Evolutionary conservation across 2,797 vertebrate species (phyloP).

Genomic region (Mormyrus hasselquistii): DNA sequence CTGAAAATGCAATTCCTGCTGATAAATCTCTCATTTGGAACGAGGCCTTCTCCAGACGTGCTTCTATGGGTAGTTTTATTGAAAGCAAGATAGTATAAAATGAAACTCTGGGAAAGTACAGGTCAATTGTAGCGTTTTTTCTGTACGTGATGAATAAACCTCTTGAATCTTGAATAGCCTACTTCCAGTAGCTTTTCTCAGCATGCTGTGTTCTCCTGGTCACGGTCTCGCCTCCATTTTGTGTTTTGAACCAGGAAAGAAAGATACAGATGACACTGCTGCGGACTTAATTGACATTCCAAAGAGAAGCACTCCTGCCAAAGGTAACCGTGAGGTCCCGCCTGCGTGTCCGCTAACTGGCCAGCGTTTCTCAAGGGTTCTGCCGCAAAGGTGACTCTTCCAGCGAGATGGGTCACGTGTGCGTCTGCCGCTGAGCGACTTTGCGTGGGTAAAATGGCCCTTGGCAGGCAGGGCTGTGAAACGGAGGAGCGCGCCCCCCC

Average conservation of each 20-base stretch:
- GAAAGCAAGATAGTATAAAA: not conserved
- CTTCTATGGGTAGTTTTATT: not conserved
- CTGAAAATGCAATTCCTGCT: not conserved
- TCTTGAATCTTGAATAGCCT: not conserved
- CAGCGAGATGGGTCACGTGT: not conserved
- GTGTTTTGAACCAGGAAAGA: conserved; percentile 66
- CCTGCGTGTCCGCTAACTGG: not conserved
- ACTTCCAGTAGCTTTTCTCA: not conserved
- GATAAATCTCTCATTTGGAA: not conserved
- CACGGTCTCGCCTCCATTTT: not conserved
- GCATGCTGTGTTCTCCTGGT: not conserved
- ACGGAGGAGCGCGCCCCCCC: not conserved
- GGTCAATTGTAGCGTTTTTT: not conserved
- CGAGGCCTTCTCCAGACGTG: not conserved
- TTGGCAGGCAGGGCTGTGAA: not conserved
- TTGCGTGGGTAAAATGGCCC: not conserved
- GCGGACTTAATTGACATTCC: conserved; percentile 83
- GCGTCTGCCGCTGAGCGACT: too few relatives aligned
- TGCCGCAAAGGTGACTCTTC: not conserved
- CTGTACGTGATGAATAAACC: not conserved
- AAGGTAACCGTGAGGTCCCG: conserved; percentile 61
- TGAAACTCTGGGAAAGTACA: not conserved
- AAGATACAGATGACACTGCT: conserved; percentile 68
- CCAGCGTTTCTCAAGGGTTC: not conserved
- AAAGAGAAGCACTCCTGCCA: conserved; percentile 79